Conservation (phyloP, 1,140 invertebrate genomes). For the Centruroides sculpturatus region DNA sequence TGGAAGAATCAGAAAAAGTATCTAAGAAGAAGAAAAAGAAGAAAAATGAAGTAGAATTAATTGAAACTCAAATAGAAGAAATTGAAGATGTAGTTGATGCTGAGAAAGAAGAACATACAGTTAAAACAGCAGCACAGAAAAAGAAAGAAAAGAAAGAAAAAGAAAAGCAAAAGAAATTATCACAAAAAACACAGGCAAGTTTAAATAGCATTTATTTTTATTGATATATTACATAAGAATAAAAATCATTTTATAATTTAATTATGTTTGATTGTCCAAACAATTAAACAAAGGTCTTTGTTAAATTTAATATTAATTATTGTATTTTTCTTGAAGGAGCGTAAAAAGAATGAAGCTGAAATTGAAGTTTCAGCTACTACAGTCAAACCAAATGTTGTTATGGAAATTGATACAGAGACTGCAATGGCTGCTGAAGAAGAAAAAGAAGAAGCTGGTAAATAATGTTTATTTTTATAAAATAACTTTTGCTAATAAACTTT, state of each 20-base stretch:
- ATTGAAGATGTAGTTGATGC: conserved; percentile 26
- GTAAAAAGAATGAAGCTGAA: no score
- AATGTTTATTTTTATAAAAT: background rate
- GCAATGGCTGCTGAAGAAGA: conserved; percentile 16
- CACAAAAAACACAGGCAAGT: conserved; percentile 19
- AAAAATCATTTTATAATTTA: background rate
- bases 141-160: conserved; percentile 76
- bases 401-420: conserved; percentile 4
- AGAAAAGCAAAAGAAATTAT: conserved; percentile 54
- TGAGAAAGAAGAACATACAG: conserved; percentile 41
- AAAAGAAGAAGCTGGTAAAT: conserved; percentile 9
- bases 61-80: background rate
- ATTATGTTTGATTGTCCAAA: background rate
- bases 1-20: background rate
- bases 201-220: background rate
- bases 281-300: background rate
- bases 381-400: background rate
- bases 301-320: background rate
- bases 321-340: no score
- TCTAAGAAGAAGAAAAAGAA: conserved; percentile 7
- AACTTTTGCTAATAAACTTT: no score
- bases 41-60: background rate
- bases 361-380: background rate
- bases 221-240: no score
- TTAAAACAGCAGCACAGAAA: conserved; percentile 62